A percentile compares a stretch with the other conserved stretches of the same genome.
Conservation (phyloP, 2,888 invertebrate genomes). For the Hypselothyrea guttata region DNA sequence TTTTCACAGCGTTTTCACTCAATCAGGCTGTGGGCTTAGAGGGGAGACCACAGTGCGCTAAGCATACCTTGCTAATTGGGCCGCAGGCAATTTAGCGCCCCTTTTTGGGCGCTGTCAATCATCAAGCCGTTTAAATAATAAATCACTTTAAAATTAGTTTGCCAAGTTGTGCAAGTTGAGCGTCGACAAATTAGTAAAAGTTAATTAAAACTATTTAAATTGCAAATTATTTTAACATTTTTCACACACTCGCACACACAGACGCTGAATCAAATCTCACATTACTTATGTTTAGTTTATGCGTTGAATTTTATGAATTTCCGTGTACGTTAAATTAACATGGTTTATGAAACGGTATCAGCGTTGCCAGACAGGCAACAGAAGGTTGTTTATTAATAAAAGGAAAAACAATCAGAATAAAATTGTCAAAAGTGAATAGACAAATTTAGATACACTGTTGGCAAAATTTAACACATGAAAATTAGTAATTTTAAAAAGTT, state of each 20-base stretch:
- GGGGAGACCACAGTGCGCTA: constrained; percentile 10
- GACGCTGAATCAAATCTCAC: no score
- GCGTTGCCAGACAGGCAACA: no score
- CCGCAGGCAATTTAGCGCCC: constrained; percentile 50
- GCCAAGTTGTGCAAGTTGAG: constrained; percentile 60
- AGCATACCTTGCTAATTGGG: constrained; percentile 61
- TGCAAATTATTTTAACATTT: constrained; percentile 77
- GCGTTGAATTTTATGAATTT: no score
- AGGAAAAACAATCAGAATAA: no score
- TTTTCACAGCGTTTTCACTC: constrained; percentile 32
- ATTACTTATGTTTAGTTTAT: no score
- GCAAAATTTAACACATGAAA: no score
- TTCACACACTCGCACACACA: constrained; percentile 38
- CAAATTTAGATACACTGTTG: no score
- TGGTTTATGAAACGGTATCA: no score
- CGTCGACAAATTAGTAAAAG: constrained; percentile 63
- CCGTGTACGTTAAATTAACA: no score
- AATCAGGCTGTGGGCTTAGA: constrained; percentile 18
- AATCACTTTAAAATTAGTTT: constrained; percentile 78
- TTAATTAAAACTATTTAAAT: constrained; percentile 79
- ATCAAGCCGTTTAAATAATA: constrained; percentile 74
- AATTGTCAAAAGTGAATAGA: no score
- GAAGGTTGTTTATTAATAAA: no score
- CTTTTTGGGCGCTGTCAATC: constrained; percentile 63
- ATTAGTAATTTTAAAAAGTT: no score